These are phyloP conservation scores for Callitettix versicolor DNA, from an alignment of 1,140 invertebrate species.

Conservation along the genomic window DNA sequence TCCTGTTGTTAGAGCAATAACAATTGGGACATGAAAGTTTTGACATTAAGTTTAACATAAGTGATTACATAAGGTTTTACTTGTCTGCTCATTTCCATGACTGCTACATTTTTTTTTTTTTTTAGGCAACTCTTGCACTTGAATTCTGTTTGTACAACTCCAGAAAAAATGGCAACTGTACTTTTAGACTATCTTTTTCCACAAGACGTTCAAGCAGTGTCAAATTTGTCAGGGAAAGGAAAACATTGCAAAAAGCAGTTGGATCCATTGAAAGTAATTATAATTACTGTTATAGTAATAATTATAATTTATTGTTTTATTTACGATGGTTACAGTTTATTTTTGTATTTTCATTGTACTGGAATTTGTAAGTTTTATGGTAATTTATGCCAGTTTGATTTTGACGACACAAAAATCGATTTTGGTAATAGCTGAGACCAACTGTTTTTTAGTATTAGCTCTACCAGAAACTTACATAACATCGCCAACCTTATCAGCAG, in stretches of 20 bases:
- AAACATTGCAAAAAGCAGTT: slow-evolving; percentile 43
- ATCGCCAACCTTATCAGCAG: too few relatives aligned
- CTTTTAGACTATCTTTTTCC: slow-evolving; percentile 43
- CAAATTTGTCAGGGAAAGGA: slow-evolving; percentile 43
- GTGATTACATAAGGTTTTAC: too few relatives aligned
- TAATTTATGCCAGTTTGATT: too few relatives aligned
- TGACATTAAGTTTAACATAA: too few relatives aligned
- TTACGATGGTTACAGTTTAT: background rate
- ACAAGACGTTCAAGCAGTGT: slow-evolving; percentile 39
- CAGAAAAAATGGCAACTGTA: slow-evolving; percentile 45
- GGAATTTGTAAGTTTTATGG: too few relatives aligned
- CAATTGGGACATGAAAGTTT: too few relatives aligned
- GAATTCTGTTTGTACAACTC: slow-evolving; percentile 40
- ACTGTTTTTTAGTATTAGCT: too few relatives aligned
- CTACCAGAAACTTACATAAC: too few relatives aligned
- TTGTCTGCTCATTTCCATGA: background rate
- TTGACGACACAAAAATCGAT: too few relatives aligned
- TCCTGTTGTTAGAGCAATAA: too few relatives aligned
- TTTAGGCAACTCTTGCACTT: slow-evolving; percentile 42
- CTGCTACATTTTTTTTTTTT: background rate
- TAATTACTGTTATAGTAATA: background rate
- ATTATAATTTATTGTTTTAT: background rate
- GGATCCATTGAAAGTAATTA: slow-evolving; percentile 39
- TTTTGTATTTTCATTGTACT: background rate
- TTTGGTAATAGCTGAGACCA: too few relatives aligned